These are phyloP conservation scores for Loriculus beryllinus DNA, from an alignment of 2,797 vertebrate species.

Conservation along the genomic window DNA sequence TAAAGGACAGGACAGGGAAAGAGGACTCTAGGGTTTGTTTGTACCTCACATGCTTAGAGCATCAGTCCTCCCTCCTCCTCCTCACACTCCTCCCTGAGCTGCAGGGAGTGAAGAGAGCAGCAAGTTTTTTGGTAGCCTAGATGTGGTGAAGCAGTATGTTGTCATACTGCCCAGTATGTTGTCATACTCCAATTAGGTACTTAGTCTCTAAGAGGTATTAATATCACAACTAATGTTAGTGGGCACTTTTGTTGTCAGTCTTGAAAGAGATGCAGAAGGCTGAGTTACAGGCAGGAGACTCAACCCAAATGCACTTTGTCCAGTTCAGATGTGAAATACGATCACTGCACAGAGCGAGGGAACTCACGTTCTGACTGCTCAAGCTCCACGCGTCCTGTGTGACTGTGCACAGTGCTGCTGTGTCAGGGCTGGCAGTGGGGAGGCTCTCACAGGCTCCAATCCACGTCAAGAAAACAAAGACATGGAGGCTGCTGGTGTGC, in stretches of 20 bases:
- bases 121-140: not conserved
- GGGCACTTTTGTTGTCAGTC: not conserved
- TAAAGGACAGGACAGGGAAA: not conserved
- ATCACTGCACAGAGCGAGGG: not conserved
- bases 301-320: not conserved
- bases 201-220: not conserved
- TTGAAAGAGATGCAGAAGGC: not conserved
- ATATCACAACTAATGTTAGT: not conserved
- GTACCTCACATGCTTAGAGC: not conserved
- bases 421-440: not conserved
- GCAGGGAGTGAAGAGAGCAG: not conserved
- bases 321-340: not conserved
- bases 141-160: not conserved
- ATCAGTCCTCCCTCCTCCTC: not conserved
- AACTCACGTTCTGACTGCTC: not conserved
- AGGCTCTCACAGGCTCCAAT: not conserved
- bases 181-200: not conserved
- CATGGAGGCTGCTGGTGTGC: not conserved
- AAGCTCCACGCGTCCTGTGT: not conserved
- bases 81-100: not conserved
- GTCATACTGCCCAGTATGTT: not conserved
- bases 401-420: not conserved
- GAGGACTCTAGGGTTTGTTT: not conserved
- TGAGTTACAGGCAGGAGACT: not conserved
- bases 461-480: not conserved